A percentile compares a stretch with the other conserved stretches of the same genome.
Evolutionary conservation across 2,888 invertebrate genomes (phyloP).

Genomic region (Harmothoe impar): DNA sequence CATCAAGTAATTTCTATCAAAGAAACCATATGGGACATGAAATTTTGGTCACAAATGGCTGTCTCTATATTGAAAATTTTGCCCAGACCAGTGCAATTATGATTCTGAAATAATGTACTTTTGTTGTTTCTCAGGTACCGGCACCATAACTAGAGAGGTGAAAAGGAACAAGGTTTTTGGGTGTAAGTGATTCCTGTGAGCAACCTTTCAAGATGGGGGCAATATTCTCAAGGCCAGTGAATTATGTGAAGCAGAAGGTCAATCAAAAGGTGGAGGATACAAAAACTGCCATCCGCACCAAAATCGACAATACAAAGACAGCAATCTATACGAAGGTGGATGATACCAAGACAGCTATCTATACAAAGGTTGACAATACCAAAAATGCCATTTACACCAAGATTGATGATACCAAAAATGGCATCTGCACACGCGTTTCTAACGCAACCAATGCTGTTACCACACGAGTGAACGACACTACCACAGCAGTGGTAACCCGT

Average conservation of each 20-base stretch:
- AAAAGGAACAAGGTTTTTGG: too few relatives aligned
- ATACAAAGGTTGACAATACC: conserved; percentile 61
- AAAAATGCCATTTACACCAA: conserved; percentile 63
- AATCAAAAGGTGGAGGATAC: conserved; percentile 63
- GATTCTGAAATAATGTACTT: too few relatives aligned
- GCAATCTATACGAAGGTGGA: conserved; percentile 66
- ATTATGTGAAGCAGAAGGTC: conserved; percentile 62
- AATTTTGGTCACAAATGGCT: too few relatives aligned
- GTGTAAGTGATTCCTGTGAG: too few relatives aligned
- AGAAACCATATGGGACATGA: too few relatives aligned
- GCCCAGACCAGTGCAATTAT: too few relatives aligned
- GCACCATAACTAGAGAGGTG: too few relatives aligned
- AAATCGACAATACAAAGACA: conserved; percentile 64
- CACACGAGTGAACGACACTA: conserved; percentile 60
- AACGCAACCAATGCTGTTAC: conserved; percentile 49
- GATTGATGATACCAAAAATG: conserved; percentile 62
- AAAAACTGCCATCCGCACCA: conserved; percentile 61
- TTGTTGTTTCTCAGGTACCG: too few relatives aligned
- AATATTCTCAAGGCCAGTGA: conserved; percentile 66
- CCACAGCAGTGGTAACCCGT: background rate
- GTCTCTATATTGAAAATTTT: too few relatives aligned
- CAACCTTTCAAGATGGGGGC: conserved; percentile 66
- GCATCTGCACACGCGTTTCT: conserved; percentile 58
- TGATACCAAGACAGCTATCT: conserved; percentile 66
- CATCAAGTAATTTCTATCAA: too few relatives aligned